These are phyloP conservation scores for Papilio polyxenes DNA, from an alignment of 1,140 invertebrate species.

Conservation along the genomic window DNA sequence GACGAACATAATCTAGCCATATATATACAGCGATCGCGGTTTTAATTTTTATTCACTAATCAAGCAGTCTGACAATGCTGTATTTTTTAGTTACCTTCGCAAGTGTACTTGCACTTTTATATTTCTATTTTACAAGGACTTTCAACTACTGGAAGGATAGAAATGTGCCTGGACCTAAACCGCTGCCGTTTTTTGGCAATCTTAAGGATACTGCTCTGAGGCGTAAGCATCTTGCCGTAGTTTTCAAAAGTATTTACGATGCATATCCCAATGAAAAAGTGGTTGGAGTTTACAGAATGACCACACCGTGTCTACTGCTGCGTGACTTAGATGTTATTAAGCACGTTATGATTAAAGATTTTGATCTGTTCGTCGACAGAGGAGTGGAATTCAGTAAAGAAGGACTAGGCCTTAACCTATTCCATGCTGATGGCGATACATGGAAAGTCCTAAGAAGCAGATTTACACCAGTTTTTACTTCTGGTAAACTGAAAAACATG, in stretches of 20 bases:
- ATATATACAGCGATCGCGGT: not conserved
- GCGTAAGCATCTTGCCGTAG: slow-evolving; percentile 43
- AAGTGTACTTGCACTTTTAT: slow-evolving; percentile 27
- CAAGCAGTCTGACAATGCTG: not conserved
- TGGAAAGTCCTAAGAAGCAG: slow-evolving; percentile 81
- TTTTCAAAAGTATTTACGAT: slow-evolving; percentile 51
- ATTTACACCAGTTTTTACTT: slow-evolving; percentile 82
- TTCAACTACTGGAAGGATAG: slow-evolving; percentile 52
- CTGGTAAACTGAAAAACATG: slow-evolving; percentile 83
- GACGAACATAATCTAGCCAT: not conserved
- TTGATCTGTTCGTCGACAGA: slow-evolving; percentile 79
- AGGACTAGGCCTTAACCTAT: slow-evolving; percentile 75
- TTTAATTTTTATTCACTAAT: not conserved
- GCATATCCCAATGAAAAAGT: slow-evolving; percentile 57
- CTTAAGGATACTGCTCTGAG: slow-evolving; percentile 45
- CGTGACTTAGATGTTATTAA: slow-evolving; percentile 83
- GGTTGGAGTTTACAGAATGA: slow-evolving; percentile 62
- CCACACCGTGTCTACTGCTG: slow-evolving; percentile 77
- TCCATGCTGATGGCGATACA: slow-evolving; percentile 74
- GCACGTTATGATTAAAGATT: slow-evolving; percentile 82
- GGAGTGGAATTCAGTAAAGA: slow-evolving; percentile 76
- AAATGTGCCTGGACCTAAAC: slow-evolving; percentile 46
- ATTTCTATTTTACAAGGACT: slow-evolving; percentile 48
- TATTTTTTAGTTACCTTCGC: not conserved
- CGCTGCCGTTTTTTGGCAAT: slow-evolving; percentile 50